Base-by-base conservation (phyloP, 92 coral and sea anemone genomes). In the Blastomussa wellsi region DNA sequence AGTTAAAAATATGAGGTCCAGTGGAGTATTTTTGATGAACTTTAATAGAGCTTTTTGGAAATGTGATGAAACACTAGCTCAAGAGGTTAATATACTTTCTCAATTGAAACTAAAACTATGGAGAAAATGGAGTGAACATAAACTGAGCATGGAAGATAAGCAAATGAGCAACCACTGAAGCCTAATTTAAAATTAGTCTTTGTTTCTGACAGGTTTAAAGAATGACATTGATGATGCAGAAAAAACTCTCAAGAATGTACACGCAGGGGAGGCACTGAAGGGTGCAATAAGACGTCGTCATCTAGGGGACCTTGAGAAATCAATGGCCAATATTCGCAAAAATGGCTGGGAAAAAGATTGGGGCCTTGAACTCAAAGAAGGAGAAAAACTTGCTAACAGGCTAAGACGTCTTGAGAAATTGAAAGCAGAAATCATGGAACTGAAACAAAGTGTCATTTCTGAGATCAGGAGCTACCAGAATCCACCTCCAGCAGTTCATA, bases 401-500 rank as follows among this genome's bases (percentile, higher is more conserved):
- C 85, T 96, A 81, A 87, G 92, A 67, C 90, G 98, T 44, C 98
- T 96, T 72, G 99, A 96, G 82, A 93, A 87, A 82, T 83, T 96
- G 47, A 90, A 92, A 52, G 94, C 97, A 37, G 99, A 96, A 80
- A 96, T 96, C 49, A 89, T 96, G 52, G 99, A 96, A 81, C 91
- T 96, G 1, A 96, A 96, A 75, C 99, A 96, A 80, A 96, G 99
- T 89, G 95, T 95, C 15, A 96, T 96, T 52, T 92, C 97, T 29
- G 99, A 96, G 84, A 96, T 96, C 68, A 89, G 99, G 60, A 94
- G 98, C 69, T 96, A 96, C 77, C 89, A 85, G 47, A 96, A 94
- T 64, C 99, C 99, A 0, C 98, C 99, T n/a, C 94, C 94, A 33
- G 98, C 98, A 51, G 99, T 96, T 7, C 99, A 96, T 47, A 94